A percentile compares a stretch with the other conserved stretches of the same genome.
These are phyloP conservation scores for Indicator indicator DNA, from an alignment of 2,113 vertebrate species.

Conservation along the genomic window DNA sequence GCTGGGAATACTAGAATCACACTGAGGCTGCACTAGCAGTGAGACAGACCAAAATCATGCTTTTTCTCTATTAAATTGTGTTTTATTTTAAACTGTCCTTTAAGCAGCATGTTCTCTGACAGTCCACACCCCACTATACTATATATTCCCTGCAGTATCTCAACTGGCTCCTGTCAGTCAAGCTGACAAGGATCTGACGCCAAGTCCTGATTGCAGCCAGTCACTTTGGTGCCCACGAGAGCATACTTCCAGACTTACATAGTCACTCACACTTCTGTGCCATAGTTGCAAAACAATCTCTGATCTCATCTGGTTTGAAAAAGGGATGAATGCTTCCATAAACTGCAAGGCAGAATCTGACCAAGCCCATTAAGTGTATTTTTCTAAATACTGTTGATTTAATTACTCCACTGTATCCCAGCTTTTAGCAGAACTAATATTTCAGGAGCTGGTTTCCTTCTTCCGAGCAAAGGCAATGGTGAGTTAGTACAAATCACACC, in stretches of 20 bases:
- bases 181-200: background rate
- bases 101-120: background rate
- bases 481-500: background rate
- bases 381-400: background rate
- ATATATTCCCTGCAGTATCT: background rate
- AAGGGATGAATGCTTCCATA: background rate
- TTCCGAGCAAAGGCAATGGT: background rate
- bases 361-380: background rate
- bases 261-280: background rate
- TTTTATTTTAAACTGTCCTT: constrained; percentile 21
- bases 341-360: background rate
- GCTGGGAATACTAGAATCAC: background rate
- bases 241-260: background rate
- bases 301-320: background rate
- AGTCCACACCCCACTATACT: background rate
- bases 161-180: constrained; percentile 11
- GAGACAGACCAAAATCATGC: background rate
- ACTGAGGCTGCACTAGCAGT: background rate
- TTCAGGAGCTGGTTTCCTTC: background rate
- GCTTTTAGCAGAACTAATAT: background rate
- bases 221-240: background rate
- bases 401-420: background rate
- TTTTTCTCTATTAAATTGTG: background rate
- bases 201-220: background rate
- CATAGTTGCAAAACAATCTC: background rate